Evolutionary conservation across 2,113 vertebrate species (phyloP).

Genomic region (Cariama cristata): DNA sequence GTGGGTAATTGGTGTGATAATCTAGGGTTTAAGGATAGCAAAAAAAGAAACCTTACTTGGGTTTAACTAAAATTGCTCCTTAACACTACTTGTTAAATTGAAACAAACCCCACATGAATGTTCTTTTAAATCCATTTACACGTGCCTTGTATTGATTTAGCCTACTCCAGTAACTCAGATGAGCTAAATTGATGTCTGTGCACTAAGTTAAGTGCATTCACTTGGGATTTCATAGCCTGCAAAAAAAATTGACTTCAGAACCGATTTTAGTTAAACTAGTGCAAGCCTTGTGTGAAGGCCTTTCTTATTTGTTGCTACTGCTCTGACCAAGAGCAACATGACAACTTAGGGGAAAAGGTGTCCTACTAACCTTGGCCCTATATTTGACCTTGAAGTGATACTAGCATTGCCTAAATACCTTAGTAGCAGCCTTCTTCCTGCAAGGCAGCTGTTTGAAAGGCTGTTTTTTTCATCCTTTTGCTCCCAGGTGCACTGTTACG

Average conservation of each 20-base stretch:
- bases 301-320: neutral
- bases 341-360: neutral
- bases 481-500: neutral
- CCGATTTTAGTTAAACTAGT: neutral
- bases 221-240: constrained; percentile 7
- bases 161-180: constrained; percentile 30
- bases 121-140: constrained; percentile 41
- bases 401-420: neutral
- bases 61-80: constrained; percentile 21
- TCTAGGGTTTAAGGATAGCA: neutral
- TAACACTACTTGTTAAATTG: constrained; percentile 3
- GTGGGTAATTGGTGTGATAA: neutral
- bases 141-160: constrained; percentile 52
- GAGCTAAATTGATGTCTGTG: constrained; percentile 37
- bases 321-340: neutral
- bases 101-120: neutral
- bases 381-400: neutral
- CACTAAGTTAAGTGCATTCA: neutral
- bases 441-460: neutral
- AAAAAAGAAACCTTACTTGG: neutral
- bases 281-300: neutral
- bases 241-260: constrained; percentile 33
- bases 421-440: neutral
- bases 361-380: neutral
- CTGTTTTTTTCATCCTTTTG: neutral